Base-by-base conservation (phyloP, 2,113 vertebrate species). In the Macaca fascicularis region DNA sequence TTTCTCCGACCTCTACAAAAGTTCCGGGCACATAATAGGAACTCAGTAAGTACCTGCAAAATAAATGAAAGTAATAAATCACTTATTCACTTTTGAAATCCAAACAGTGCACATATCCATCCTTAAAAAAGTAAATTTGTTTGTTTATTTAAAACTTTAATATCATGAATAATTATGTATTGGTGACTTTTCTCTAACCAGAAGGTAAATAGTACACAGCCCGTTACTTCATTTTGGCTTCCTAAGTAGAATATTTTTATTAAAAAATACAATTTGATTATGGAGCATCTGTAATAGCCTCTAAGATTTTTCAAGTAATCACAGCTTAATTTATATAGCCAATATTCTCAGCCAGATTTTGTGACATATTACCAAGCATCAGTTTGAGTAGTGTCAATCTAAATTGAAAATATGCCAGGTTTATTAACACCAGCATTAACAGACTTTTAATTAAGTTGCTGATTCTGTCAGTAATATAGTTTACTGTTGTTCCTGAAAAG, bases 381-480 rank as follows among this genome's bases (percentile, higher is more conserved):
- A 96, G 52, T 97, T 95, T 94, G 45, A 94, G 92, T 48, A 69
- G 92, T 92, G 80, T 97, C 93, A 88, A 92, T 95, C 80, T 89
- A 94, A 93, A n/a, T 78, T 97, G 96, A 98, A 97, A 97, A 96
- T 76, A 78, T 94, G 97, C 97, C 97, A 97, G 90, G 90, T 97
- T 98, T 96, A 96, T 97, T 98, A 98, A 97, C 97, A 98, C 97
- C 72, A 97, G 14, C 78, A 88, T 81, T 93, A 96, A 90, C 93
- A 97, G 93, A 84, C 75, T 94, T 95, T 97, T 92, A 97, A 97
- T 95, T 88, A 97, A 97, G 45, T 79, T 97, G 97, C 97, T 95
- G 96, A 98, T 94, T 98, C 93, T 97, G 92, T 96, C 96, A 97
- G 82, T 97, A 98, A 96, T 82, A 79, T 3, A 87, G 69, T 88